Conservation (phyloP, 2,797 vertebrate genomes). For the Melanogrammus aeglefinus region DNA sequence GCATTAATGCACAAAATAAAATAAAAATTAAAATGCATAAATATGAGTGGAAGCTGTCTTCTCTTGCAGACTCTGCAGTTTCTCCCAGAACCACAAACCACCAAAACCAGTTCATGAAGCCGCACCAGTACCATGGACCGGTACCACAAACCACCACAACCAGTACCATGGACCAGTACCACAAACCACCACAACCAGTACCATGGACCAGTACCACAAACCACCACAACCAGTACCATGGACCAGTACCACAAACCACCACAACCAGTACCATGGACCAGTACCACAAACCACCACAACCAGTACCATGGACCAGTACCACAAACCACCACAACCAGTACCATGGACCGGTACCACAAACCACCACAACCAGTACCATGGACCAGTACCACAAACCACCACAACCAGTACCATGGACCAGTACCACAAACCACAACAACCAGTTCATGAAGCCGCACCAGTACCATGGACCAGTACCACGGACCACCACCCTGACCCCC, state of each 20-base stretch:
- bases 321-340: slow-evolving; percentile 21
- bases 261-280: neutral
- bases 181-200: neutral
- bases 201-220: neutral
- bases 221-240: neutral
- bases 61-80: slow-evolving; percentile 44
- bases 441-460: neutral
- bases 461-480: neutral
- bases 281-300: too few species aligned
- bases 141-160: slow-evolving; percentile 16
- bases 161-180: too few species aligned
- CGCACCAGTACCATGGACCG: neutral
- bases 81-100: slow-evolving; percentile 8
- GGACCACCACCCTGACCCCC: too few species aligned
- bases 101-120: neutral
- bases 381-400: neutral
- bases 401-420: neutral
- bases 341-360: slow-evolving; percentile 39
- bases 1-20: too few species aligned
- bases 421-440: neutral
- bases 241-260: neutral
- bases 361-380: neutral
- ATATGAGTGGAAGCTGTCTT: neutral
- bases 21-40: neutral
- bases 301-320: neutral